A percentile compares a stretch with the other conserved stretches of the same genome.
Conservation (phyloP, 2,888 invertebrate species). For the Acleris sparsana region DNA sequence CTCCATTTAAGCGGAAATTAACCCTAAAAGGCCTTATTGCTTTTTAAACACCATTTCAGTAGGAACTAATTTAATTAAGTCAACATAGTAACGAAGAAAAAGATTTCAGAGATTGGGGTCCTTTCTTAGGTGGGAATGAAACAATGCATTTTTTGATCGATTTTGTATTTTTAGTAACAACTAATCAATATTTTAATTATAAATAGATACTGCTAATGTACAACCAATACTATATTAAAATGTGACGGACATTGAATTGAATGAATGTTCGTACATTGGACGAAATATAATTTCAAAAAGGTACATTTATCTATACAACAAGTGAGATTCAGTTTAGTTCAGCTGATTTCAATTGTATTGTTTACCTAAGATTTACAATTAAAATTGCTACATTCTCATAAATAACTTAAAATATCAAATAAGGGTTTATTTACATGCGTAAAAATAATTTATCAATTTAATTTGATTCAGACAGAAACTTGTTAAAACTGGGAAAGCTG, state of each 20-base stretch:
- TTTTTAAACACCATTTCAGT: too few relatives aligned
- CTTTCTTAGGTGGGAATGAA: slow-evolving; percentile 42
- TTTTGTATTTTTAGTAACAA: slow-evolving; percentile 83
- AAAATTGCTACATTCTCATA: slow-evolving; percentile 78
- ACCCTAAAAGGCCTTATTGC: too few relatives aligned
- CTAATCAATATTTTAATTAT: slow-evolving; percentile 82
- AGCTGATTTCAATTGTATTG: slow-evolving; percentile 77
- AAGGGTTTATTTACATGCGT: slow-evolving; percentile 74
- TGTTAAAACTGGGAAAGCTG: slow-evolving; percentile 58
- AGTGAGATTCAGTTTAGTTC: slow-evolving; percentile 80
- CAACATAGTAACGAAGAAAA: too few relatives aligned
- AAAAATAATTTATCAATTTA: slow-evolving; percentile 52
- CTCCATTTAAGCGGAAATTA: too few relatives aligned
- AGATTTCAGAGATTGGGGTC: not conserved
- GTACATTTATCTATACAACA: slow-evolving; percentile 70
- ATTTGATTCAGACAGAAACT: slow-evolving; percentile 51
- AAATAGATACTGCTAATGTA: slow-evolving; percentile 80
- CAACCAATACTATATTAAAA: slow-evolving; percentile 70
- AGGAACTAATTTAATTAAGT: too few relatives aligned
- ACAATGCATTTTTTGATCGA: slow-evolving; percentile 63
- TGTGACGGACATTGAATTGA: too few relatives aligned
- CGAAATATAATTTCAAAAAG: slow-evolving; percentile 76
- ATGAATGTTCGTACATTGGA: too few relatives aligned
- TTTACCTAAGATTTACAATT: slow-evolving; percentile 66
- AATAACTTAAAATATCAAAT: slow-evolving; percentile 74